A percentile compares a stretch with the other conserved stretches of the same genome.
These are phyloP conservation scores for Porites lutea DNA, from an alignment of 64 coral and sea anemone genomes.

Conservation along the genomic window DNA sequence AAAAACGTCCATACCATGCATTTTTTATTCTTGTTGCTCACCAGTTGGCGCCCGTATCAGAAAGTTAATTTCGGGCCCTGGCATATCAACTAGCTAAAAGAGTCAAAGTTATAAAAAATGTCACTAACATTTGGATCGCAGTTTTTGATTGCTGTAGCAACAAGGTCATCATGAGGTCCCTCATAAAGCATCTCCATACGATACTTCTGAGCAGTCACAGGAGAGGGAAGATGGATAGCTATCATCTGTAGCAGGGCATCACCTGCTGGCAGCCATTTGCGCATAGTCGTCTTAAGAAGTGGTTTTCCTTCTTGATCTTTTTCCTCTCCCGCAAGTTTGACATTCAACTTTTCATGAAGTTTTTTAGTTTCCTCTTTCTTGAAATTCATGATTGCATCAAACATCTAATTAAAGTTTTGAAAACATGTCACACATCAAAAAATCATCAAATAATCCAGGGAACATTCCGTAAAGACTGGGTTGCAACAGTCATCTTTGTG, in stretches of 20 bases:
- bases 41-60: no score
- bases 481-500: no score
- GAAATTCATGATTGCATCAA: slow-evolving; percentile 98
- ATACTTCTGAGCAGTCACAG: slow-evolving; percentile 93
- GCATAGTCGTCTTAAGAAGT: slow-evolving; percentile 84
- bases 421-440: neutral
- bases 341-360: slow-evolving; percentile 79
- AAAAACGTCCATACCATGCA: no score
- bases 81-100: no score
- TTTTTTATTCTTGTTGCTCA: no score
- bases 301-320: slow-evolving; percentile 96
- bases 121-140: slow-evolving; percentile 81
- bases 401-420: slow-evolving; percentile 52
- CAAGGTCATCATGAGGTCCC: slow-evolving; percentile 91
- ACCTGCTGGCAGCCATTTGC: slow-evolving; percentile 92
- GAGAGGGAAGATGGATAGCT: slow-evolving; percentile 97
- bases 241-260: slow-evolving; percentile 99
- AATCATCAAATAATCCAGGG: no score
- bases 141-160: slow-evolving; percentile 90
- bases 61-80: no score
- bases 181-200: slow-evolving; percentile 98
- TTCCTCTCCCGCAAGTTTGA: slow-evolving; percentile 73
- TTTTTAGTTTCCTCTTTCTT: slow-evolving; percentile 70
- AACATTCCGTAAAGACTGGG: no score
- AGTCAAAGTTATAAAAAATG: neutral